These are phyloP conservation scores for Phasia obesa DNA, from an alignment of 2,888 invertebrate genomes.

Conservation along the genomic window DNA sequence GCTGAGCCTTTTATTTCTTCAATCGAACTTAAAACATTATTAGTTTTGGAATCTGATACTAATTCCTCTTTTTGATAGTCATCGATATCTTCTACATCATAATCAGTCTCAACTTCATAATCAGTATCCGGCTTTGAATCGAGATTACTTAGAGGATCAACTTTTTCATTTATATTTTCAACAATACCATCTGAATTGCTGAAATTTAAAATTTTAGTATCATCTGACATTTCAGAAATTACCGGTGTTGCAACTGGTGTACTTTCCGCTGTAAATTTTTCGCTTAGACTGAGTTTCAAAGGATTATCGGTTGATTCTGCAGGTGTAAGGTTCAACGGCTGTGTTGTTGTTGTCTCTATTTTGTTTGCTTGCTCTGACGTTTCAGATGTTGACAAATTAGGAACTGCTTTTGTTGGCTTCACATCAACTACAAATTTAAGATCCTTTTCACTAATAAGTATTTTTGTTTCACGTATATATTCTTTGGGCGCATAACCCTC, in stretches of 20 bases:
- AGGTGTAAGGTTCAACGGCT: constrained; percentile 34
- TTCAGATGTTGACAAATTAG: constrained; percentile 73
- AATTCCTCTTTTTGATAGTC: neutral
- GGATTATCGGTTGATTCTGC: constrained; percentile 12
- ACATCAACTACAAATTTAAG: constrained; percentile 81
- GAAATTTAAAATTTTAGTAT: constrained; percentile 84
- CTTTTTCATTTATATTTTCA: neutral
- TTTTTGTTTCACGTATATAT: constrained; percentile 85
- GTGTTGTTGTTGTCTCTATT: constrained; percentile 54
- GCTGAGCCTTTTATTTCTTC: too few species aligned
- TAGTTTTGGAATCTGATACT: neutral
- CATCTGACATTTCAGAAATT: constrained; percentile 83
- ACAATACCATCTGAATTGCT: constrained; percentile 29
- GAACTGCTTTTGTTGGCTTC: neutral
- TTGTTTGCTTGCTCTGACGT: constrained; percentile 58
- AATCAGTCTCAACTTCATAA: constrained; percentile 72
- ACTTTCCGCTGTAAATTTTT: constrained; percentile 78
- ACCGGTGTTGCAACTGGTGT: constrained; percentile 70
- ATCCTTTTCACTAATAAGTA: constrained; percentile 81
- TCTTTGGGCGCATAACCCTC: constrained; percentile 86
- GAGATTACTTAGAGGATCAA: neutral
- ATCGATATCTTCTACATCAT: constrained; percentile 63
- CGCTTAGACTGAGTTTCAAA: constrained; percentile 63
- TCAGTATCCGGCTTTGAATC: constrained; percentile 71
- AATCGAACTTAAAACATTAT: neutral